A percentile compares a stretch with the other conserved stretches of the same genome.
Conservation (phyloP, 1,140 invertebrate genomes). For the Drosophila punjabiensis region DNA sequence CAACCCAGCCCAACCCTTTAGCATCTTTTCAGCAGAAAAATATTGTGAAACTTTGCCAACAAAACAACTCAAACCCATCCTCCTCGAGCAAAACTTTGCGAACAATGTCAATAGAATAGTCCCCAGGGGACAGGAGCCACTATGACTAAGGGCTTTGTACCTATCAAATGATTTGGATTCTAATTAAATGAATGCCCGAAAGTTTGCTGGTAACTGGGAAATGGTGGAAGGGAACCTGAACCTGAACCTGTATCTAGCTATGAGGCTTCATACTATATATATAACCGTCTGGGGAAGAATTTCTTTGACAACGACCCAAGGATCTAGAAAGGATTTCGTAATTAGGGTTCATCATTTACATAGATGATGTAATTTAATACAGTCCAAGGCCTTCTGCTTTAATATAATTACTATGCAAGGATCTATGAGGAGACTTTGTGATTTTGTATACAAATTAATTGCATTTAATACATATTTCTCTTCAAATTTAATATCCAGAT, state of each 20-base stretch:
- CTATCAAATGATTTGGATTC: constrained; percentile 58
- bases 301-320: constrained; percentile 16
- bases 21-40: constrained; percentile 56
- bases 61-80: constrained; percentile 45
- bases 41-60: constrained; percentile 60
- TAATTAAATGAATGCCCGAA: constrained; percentile 55
- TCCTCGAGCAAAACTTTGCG: constrained; percentile 27
- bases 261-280: constrained; percentile 4
- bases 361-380: constrained; percentile 42
- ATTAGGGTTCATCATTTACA: constrained; percentile 40
- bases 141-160: constrained; percentile 55
- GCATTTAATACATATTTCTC: constrained; percentile 1
- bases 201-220: constrained; percentile 8
- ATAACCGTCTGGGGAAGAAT: constrained; percentile 1
- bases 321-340: constrained; percentile 35
- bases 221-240: constrained; percentile 1
- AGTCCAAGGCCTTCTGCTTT: background rate
- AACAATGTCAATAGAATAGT: constrained; percentile 57
- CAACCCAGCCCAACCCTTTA: constrained; percentile 39
- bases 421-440: background rate
- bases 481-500: background rate
- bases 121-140: constrained; percentile 45
- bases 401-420: background rate
- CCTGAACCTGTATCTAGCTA: constrained; percentile 1
- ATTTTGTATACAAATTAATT: background rate